Evolutionary conservation across 2,797 vertebrate species (phyloP).

Genomic region (Gobionotothen gibberifrons): DNA sequence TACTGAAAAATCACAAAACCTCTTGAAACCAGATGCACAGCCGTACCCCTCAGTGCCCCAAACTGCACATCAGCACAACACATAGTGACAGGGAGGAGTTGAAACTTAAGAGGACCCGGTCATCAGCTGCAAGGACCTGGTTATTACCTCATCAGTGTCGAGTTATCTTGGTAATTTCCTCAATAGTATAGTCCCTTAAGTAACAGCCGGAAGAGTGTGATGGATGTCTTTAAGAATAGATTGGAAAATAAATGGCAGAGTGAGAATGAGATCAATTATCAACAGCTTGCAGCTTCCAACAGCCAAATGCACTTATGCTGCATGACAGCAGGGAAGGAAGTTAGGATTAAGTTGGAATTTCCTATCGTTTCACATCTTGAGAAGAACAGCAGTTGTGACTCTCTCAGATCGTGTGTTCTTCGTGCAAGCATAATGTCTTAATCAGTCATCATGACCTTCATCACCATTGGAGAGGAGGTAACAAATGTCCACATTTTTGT

Average conservation of each 20-base stretch:
- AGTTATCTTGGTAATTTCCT: slow-evolving; percentile 45
- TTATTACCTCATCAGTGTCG: slow-evolving; percentile 56
- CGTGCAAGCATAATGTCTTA: slow-evolving; percentile 10
- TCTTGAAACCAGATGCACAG: slow-evolving; percentile 1
- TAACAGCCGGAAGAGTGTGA: slow-evolving; percentile 8
- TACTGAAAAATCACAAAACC: slow-evolving; percentile 11
- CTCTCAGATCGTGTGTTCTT: slow-evolving; percentile 8
- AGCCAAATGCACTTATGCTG: slow-evolving; percentile 20
- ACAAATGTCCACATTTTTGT: slow-evolving; percentile 5
- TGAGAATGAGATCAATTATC: slow-evolving; percentile 31
- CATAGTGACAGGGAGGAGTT: slow-evolving; percentile 41
- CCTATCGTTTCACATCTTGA: slow-evolving; percentile 24
- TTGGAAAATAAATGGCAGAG: slow-evolving; percentile 24
- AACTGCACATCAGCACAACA: slow-evolving; percentile 43
- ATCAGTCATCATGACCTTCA: slow-evolving; percentile 1
- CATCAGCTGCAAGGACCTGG: slow-evolving; percentile 53
- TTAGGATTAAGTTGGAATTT: slow-evolving; percentile 34
- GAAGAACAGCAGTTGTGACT: slow-evolving; percentile 3
- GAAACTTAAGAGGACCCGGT: slow-evolving; percentile 36
- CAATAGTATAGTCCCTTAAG: slow-evolving; percentile 16
- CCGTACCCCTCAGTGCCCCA: slow-evolving; percentile 2
- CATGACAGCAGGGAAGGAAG: slow-evolving; percentile 37
- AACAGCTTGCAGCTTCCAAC: slow-evolving; percentile 28
- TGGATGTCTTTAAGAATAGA: slow-evolving; percentile 12
- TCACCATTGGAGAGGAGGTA: not conserved